Conservation (phyloP, 2,113 vertebrate species). For the Xiphorhynchus elegans region DNA sequence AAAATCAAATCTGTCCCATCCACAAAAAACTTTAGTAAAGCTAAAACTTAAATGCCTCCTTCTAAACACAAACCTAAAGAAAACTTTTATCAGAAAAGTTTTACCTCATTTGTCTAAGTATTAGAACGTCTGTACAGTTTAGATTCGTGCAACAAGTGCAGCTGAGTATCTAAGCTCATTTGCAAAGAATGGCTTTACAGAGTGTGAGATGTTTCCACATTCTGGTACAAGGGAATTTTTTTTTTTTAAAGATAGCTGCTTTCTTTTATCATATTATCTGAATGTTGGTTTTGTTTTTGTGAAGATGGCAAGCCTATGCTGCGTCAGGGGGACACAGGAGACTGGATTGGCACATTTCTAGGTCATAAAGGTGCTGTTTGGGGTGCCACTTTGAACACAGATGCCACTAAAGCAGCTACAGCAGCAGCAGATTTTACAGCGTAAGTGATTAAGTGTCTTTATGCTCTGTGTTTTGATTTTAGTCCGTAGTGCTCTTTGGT, state of each 20-base stretch:
- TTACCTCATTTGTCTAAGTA: neutral
- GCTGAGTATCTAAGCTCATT: neutral
- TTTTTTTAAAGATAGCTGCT: neutral
- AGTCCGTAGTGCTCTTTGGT: neutral
- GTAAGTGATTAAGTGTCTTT: constrained; percentile 78
- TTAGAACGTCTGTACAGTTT: fast-evolving
- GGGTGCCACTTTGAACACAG: constrained; percentile 95
- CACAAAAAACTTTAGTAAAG: neutral
- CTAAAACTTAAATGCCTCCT: fast-evolving
- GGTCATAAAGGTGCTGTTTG: constrained; percentile 99
- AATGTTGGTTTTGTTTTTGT: neutral
- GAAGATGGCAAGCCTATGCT: constrained; percentile 98
- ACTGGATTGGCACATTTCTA: constrained; percentile 99
- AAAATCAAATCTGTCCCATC: neutral
- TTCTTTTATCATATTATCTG: neutral
- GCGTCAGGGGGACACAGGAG: constrained; percentile 98
- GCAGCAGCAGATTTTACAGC: constrained; percentile 98
- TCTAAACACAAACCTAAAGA: neutral
- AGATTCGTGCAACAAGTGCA: neutral
- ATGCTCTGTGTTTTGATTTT: neutral
- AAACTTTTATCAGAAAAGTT: neutral
- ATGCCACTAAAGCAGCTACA: constrained; percentile 96
- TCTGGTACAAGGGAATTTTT: neutral
- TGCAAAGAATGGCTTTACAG: neutral
- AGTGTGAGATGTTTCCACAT: fast-evolving